phyloP scores from a whole-genome alignment of 2,797 vertebrate genomes.

The Hyperoplus immaculatus region DNA sequence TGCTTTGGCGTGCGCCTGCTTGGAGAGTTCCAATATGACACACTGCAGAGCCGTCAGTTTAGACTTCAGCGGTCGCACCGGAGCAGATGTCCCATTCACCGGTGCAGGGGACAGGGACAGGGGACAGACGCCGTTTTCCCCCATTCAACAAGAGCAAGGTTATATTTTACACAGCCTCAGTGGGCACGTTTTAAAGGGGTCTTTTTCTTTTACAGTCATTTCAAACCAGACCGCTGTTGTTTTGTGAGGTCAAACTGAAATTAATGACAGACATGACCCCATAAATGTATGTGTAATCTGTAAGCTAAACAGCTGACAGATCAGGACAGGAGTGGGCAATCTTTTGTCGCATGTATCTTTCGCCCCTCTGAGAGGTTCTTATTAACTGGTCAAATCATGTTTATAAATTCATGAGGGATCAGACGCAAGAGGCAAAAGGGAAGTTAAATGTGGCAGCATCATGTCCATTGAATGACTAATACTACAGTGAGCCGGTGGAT shows the following conservation, averaged over 20 bases:
- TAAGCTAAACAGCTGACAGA: conserved; percentile 72
- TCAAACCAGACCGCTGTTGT: conserved; percentile 73
- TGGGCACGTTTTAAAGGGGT: conserved; percentile 62
- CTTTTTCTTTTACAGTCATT: conserved; percentile 74
- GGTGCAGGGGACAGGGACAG: conserved; percentile 36
- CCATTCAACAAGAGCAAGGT: conserved; percentile 70
- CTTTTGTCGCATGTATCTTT: conserved; percentile 61
- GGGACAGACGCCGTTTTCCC: conserved; percentile 35
- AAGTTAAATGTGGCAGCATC: conserved; percentile 64
- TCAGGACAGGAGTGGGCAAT: conserved; percentile 55
- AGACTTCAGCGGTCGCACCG: conserved; percentile 55
- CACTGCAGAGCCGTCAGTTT: conserved; percentile 70
- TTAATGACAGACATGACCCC: conserved; percentile 78
- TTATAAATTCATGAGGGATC: conserved; percentile 78
- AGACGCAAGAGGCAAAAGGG: conserved; percentile 46
- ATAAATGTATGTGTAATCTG: conserved; percentile 77
- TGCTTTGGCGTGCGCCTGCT: conserved; percentile 46
- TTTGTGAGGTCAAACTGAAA: conserved; percentile 83
- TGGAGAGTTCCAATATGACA: conserved; percentile 52
- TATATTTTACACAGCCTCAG: conserved; percentile 77
- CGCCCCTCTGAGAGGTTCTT: conserved; percentile 59
- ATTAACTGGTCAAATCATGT: conserved; percentile 78
- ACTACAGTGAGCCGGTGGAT: conserved; percentile 48
- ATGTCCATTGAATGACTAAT: conserved; percentile 68
- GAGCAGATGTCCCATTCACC: conserved; percentile 70